Evolutionary conservation across 2,888 invertebrate genomes (phyloP), one percentile per base, ranked within the genome.

Genomic region (Brachypterus glaber): DNA sequence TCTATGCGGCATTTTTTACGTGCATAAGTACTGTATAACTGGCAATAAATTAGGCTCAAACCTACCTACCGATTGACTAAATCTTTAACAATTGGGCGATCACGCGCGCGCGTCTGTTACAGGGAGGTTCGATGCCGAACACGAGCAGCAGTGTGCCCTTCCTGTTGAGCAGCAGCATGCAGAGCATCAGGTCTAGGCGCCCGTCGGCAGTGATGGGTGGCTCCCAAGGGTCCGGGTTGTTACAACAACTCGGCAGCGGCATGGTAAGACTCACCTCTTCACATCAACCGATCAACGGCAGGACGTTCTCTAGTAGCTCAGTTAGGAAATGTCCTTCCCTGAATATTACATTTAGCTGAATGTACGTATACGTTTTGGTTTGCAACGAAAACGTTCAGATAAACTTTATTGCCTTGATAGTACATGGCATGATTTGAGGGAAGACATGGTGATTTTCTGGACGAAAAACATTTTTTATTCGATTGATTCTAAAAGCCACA

Each of bases 81-180:
- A n/a, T n/a, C n/a, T n/a, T n/a, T n/a, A n/a, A n/a, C n/a, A n/a
- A n/a, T n/a, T n/a, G n/a, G n/a, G n/a, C n/a, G n/a, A n/a, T n/a
- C n/a, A n/a, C n/a, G n/a, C n/a, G n/a, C n/a, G n/a, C n/a, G n/a
- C n/a, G n/a, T n/a, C n/a, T n/a, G n/a, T n/a, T n/a, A n/a, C 73
- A 88, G 88, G 84, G 86, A 58, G 86, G 86, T 55, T 87, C 87
- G 51, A 83, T 88, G 84, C 88, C 89, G 57, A 88, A 87, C 65
- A 87, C 88, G 44, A 86, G 87, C 57, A 84, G 83, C 68, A 87
- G 86, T 66, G 87, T 88, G 48, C 88, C 88, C 50, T 86, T 84
- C 67, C 72, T 89, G 67, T 72, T 86, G 57, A 82, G 83, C 53
- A 81, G 79, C 62, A 84, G 79, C 63, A 81, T 82, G 73, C 79